Conservation (phyloP, 2,888 invertebrate species). For the Lasioglossum villosulum region DNA sequence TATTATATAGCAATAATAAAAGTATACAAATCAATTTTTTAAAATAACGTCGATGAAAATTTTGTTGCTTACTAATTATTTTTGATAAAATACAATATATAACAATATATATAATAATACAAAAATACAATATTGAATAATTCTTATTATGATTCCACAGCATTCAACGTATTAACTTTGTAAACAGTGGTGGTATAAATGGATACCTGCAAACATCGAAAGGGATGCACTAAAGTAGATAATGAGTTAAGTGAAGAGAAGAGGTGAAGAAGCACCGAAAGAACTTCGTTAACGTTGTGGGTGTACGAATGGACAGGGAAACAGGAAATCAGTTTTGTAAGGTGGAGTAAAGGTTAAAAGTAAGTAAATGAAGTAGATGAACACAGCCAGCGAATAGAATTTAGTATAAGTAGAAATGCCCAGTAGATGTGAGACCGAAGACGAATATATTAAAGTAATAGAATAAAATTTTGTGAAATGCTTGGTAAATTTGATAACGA, state of each 20-base stretch:
- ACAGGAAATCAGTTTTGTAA: neutral
- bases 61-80: neutral
- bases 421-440: neutral
- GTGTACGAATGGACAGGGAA: neutral
- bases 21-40: neutral
- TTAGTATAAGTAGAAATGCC: neutral
- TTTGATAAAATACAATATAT: too few species aligned
- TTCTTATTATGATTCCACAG: neutral
- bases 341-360: neutral
- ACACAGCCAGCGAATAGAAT: neutral
- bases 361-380: neutral
- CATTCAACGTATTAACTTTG: neutral
- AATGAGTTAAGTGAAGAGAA: neutral
- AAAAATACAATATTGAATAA: neutral
- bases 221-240: neutral
- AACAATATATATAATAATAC: too few species aligned
- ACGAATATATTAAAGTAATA: neutral
- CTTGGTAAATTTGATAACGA: neutral
- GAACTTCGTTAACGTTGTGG: neutral
- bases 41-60: neutral
- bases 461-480: neutral
- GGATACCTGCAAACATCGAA: neutral
- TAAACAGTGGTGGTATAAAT: neutral
- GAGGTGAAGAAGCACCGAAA: constrained; percentile 3
- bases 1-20: neutral